Conservation (phyloP, 2,113 vertebrate genomes). For the Cariama cristata region DNA sequence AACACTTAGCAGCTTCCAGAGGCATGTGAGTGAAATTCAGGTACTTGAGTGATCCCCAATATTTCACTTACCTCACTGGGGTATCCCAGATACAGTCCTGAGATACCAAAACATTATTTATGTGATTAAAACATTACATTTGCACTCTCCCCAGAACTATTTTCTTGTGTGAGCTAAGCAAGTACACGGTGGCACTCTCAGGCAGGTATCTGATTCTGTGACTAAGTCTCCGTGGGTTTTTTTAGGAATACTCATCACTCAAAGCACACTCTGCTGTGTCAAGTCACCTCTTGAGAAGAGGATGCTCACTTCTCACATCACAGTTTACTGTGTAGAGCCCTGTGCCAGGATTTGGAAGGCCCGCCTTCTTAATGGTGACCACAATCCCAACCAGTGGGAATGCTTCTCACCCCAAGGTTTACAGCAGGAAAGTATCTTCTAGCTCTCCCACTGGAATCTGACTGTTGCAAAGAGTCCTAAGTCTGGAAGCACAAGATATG, state of each 20-base stretch:
- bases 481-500: not conserved
- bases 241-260: not conserved
- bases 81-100: not conserved
- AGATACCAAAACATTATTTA: not conserved
- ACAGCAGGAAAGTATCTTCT: not conserved
- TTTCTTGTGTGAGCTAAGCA: not conserved
- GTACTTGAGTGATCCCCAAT: not conserved
- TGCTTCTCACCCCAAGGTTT: not conserved
- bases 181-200: not conserved
- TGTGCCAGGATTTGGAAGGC: not conserved
- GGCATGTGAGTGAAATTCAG: not conserved
- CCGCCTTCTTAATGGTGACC: not conserved
- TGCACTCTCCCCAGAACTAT: fast-evolving
- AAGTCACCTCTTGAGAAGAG: not conserved
- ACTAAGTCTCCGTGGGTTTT: fast-evolving
- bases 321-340: not conserved
- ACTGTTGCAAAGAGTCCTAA: not conserved
- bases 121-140: not conserved
- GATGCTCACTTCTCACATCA: fast-evolving
- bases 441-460: not conserved
- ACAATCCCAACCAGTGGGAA: not conserved
- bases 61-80: not conserved
- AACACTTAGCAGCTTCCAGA: not conserved
- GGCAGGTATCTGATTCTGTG: not conserved
- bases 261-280: not conserved